A percentile compares a stretch with the other conserved stretches of the same genome.
phyloP scores from a whole-genome alignment of 2,888 invertebrate genomes.

The Anthophora plumipes region DNA sequence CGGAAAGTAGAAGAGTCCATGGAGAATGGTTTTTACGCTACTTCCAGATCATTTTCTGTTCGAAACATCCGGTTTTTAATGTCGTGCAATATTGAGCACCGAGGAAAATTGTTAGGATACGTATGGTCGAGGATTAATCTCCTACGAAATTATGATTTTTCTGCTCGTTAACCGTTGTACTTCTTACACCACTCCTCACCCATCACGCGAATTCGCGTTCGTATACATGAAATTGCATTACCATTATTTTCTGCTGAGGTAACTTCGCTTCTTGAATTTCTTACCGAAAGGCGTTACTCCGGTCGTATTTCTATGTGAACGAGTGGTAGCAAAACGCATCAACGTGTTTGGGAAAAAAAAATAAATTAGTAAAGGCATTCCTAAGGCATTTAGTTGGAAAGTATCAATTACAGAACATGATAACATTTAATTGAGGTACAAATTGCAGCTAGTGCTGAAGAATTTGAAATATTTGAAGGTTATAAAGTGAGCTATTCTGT shows the following conservation, averaged over 20 bases:
- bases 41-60: conserved; percentile 21
- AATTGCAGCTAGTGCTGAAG: neutral
- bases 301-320: neutral
- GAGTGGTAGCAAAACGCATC: neutral
- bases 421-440: neutral
- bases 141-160: conserved; percentile 25
- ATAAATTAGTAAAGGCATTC: neutral
- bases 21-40: conserved; percentile 9
- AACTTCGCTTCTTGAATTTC: neutral
- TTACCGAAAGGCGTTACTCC: neutral
- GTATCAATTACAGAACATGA: neutral
- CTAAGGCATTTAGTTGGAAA: no score
- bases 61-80: conserved; percentile 18
- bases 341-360: neutral
- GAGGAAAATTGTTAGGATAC: conserved; percentile 6
- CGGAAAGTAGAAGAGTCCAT: conserved; percentile 16
- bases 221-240: neutral
- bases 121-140: conserved; percentile 9
- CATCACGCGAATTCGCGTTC: conserved; percentile 7
- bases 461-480: neutral
- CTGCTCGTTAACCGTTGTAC: neutral
- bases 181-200: neutral
- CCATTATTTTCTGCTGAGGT: neutral
- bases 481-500: neutral
- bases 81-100: conserved; percentile 19